phyloP scores from a whole-genome alignment of 2,888 invertebrate genomes.

The Silvanus unidentatus region DNA sequence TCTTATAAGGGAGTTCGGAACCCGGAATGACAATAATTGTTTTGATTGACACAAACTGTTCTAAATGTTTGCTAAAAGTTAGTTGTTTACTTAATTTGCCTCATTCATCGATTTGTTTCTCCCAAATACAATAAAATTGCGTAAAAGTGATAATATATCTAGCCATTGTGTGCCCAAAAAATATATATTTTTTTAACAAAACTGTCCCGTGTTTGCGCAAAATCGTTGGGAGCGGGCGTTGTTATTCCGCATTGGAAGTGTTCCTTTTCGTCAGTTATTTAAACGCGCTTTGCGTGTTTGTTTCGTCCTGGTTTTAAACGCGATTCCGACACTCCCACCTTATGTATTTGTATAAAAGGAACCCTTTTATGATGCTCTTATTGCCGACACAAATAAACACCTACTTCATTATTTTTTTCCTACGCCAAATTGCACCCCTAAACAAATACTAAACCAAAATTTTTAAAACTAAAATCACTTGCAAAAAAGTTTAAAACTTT shows the following conservation, averaged over 20 bases:
- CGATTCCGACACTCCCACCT: slow-evolving; percentile 28
- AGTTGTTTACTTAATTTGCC: no score
- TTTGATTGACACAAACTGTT: no score
- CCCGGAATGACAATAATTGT: no score
- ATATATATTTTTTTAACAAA: background rate
- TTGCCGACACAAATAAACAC: background rate
- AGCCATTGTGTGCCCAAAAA: no score
- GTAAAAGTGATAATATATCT: no score
- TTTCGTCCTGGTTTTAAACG: slow-evolving; percentile 10
- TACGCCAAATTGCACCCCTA: no score
- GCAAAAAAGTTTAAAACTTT: background rate
- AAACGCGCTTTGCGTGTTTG: slow-evolving; percentile 22
- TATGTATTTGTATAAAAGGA: slow-evolving; percentile 2
- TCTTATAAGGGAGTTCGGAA: no score
- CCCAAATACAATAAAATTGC: no score
- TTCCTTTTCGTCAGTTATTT: slow-evolving; percentile 28
- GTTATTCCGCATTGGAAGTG: slow-evolving; percentile 38
- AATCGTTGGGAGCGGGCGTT: slow-evolving; percentile 31
- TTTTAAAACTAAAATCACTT: background rate
- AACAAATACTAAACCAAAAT: background rate
- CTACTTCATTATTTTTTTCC: background rate
- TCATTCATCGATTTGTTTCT: no score
- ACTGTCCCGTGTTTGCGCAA: slow-evolving; percentile 20
- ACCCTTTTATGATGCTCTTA: background rate
- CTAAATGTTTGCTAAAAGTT: no score